Base-by-base conservation (phyloP, 2,888 invertebrate species). In the Allolobophora icterica region DNA sequence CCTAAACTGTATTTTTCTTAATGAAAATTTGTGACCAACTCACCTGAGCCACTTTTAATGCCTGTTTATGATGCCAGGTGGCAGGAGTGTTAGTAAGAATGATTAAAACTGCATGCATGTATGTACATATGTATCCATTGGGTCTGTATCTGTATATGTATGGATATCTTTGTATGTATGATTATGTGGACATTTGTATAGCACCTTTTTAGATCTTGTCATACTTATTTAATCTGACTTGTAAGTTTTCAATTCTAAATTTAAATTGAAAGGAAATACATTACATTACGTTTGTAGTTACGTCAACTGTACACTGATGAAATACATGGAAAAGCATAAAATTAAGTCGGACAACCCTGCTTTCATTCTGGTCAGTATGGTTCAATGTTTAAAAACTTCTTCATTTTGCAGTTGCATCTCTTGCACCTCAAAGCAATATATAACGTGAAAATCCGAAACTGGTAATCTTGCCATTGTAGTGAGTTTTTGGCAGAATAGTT, bases 291-390 rank as follows among this genome's bases (percentile, higher is more conserved):
- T 90, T 93, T 94, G 40, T 93, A 95, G 95, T 91, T 95, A 95
- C 93, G 93, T 93, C 24, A 95, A 94, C 92, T 95, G 94, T 92
- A 95, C 94, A 91, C 94, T 95, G 92, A 94, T 94, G 91, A 95
- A 95, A 92, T 95, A 95, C 92, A 95, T 95, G 95, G 95, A 95
- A 83, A 96, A 96, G 93, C 95, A 96, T 93, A 95, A 95, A 93
- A 94, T 95, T n/a, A 94, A 94, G 91, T 93, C 95, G 15, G 95
- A 96, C 92, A 94, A 94, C 92, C 94, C 94, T 93, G 95, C 95
- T 92, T 95, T 95, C 93, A 94, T 94, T 91, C 93, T 95, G 94
- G 95, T 95, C 93, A 93, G 94, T 93, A 19, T 35, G 11, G 1
- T n/a, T 71, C 1, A n/a, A n/a, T n/a, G 11, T 90, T 30, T 40